These are phyloP conservation scores for Leptopilina boulardi DNA, from an alignment of 1,140 invertebrate species.

Conservation along the genomic window DNA sequence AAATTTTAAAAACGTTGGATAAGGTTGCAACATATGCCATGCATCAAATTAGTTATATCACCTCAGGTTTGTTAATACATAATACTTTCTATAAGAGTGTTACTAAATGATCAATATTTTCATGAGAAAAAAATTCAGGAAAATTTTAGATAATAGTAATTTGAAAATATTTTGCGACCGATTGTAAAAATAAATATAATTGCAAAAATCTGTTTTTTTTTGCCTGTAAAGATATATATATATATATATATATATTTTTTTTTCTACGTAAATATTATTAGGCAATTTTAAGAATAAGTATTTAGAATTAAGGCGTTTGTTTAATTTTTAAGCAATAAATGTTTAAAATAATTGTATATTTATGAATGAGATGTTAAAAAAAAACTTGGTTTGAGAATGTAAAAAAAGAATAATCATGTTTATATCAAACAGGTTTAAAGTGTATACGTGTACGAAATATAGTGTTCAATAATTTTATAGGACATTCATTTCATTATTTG, in stretches of 20 bases:
- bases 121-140: not conserved
- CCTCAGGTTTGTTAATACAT: conserved; percentile 16
- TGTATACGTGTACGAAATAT: conserved; percentile 2
- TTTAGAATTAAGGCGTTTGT: not conserved
- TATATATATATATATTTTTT: not conserved
- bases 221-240: conserved; percentile 3
- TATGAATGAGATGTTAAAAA: not conserved
- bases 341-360: conserved; percentile 4
- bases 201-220: not conserved
- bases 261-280: too few relatives aligned
- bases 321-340: not conserved
- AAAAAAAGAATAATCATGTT: not conserved
- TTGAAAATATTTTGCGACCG: not conserved
- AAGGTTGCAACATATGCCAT: conserved; percentile 4
- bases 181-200: not conserved
- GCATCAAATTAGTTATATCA: conserved; percentile 14
- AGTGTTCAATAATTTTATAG: conserved; percentile 14
- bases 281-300: not conserved
- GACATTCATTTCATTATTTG: not conserved
- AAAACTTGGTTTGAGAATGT: not conserved
- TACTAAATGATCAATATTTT: not conserved
- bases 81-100: not conserved
- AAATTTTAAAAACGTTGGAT: not conserved
- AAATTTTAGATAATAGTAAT: not conserved
- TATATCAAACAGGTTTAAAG: not conserved